Conservation (phyloP, 2,888 invertebrate genomes). For the Oxytorus armatus region DNA sequence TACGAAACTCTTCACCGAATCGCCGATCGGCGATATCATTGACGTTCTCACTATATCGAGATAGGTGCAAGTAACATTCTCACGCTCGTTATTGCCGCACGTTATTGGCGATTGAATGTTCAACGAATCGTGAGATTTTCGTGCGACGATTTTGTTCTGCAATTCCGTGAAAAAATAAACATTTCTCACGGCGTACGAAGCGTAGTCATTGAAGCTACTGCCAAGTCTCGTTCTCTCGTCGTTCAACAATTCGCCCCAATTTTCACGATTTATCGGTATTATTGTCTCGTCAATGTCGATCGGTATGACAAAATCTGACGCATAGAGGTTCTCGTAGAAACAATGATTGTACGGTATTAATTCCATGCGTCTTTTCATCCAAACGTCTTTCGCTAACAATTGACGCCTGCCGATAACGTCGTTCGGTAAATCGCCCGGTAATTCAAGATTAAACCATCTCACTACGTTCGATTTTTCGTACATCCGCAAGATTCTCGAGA, state of each 20-base stretch:
- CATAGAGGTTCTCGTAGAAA: constrained; percentile 89
- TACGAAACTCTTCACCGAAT: constrained; percentile 90
- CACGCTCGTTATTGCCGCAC: constrained; percentile 74
- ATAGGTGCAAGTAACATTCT: constrained; percentile 76
- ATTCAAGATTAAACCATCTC: constrained; percentile 77
- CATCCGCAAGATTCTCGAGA: constrained; percentile 86
- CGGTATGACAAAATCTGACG: constrained; percentile 88
- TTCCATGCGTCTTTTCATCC: constrained; percentile 90
- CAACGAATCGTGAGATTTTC: neutral
- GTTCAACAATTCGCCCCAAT: constrained; percentile 87
- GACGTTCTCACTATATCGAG: constrained; percentile 86
- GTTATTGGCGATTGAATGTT: neutral
- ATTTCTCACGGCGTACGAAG: constrained; percentile 88
- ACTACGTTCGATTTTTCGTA: constrained; percentile 85
- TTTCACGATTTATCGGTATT: constrained; percentile 87
- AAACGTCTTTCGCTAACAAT: constrained; percentile 85
- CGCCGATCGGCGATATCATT: constrained; percentile 87
- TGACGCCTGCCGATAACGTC: constrained; percentile 80
- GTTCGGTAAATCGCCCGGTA: constrained; percentile 85
- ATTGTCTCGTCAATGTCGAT: constrained; percentile 91
- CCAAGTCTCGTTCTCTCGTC: constrained; percentile 82
- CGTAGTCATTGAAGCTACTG: constrained; percentile 85
- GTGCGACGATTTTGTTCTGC: constrained; percentile 70
- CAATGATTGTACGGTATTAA: constrained; percentile 92
- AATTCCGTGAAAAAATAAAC: constrained; percentile 88